Evolutionary conservation across 2,113 vertebrate species (phyloP).

Genomic region (Leptobrachium ailaonicum): DNA sequence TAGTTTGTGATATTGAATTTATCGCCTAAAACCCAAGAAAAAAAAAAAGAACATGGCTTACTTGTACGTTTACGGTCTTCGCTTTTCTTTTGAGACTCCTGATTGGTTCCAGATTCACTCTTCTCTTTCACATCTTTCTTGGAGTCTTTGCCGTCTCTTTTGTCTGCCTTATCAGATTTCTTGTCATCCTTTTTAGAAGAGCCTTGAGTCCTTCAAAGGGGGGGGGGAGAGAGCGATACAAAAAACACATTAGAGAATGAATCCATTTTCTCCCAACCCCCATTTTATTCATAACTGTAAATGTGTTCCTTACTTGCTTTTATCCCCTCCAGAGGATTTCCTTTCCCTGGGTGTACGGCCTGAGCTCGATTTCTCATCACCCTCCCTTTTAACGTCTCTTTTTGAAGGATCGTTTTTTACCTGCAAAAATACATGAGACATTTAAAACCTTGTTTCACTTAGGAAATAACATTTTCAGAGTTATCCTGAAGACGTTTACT

Average conservation of each 20-base stretch:
- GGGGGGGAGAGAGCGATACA: neutral
- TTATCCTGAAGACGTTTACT: conserved; percentile 47
- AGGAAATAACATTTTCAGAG: neutral
- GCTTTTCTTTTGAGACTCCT: conserved; percentile 76
- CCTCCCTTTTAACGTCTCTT: conserved; percentile 93
- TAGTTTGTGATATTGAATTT: too few relatives aligned
- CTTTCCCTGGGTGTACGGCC: conserved; percentile 80
- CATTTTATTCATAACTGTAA: neutral
- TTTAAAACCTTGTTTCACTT: neutral
- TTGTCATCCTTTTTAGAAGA: conserved; percentile 93
- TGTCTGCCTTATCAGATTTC: conserved; percentile 86
- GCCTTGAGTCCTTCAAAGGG: conserved; percentile 67
- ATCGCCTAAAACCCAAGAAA: neutral
- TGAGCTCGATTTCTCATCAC: conserved; percentile 82
- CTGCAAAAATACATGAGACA: conserved; percentile 57
- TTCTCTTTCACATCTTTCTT: conserved; percentile 87
- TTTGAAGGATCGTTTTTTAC: conserved; percentile 95
- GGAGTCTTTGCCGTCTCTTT: conserved; percentile 85
- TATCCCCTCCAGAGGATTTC: conserved; percentile 73
- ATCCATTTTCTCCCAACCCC: neutral
- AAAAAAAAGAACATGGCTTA: conserved; percentile 55
- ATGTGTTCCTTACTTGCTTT: conserved; percentile 72
- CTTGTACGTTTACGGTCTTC: conserved; percentile 89
- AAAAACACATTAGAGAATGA: conserved; percentile 65
- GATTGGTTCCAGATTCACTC: conserved; percentile 73